Evolutionary conservation across 2,888 invertebrate genomes (phyloP).

Genomic region (Steinernema scapterisci): DNA sequence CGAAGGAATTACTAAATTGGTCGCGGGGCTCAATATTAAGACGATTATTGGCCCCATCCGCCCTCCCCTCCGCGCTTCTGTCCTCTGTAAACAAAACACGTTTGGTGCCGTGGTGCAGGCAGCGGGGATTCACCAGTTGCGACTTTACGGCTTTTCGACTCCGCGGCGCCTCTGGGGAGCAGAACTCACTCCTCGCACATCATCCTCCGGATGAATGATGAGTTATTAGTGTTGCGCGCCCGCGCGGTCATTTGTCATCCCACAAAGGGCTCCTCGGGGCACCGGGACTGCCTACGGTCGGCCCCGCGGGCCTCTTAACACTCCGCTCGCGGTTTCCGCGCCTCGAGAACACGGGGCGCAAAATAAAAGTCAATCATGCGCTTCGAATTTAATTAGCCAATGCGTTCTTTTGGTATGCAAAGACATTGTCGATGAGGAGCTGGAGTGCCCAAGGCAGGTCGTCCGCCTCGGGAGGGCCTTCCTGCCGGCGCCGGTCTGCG

Average conservation of each 20-base stretch:
- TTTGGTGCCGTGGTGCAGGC: no score
- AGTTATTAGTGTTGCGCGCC: constrained; percentile 6
- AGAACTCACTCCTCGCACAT: constrained; percentile 3
- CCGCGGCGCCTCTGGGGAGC: background rate
- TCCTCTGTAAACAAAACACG: constrained; percentile 2
- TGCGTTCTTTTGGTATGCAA: constrained; percentile 26
- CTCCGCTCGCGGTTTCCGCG: background rate
- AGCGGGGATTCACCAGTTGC: constrained; percentile 29
- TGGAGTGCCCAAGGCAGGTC: background rate
- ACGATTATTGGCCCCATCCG: constrained; percentile 24
- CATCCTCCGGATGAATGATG: constrained; percentile 27
- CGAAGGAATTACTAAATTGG: constrained; percentile 26
- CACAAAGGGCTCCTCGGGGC: background rate
- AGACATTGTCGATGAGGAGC: constrained; percentile 22
- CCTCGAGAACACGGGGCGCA: constrained; percentile 7
- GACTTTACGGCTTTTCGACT: background rate
- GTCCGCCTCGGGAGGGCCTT: background rate
- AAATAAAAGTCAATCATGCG: constrained; percentile 30
- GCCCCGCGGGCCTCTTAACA: background rate
- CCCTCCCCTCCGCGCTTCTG: background rate
- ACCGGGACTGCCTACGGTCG: no score
- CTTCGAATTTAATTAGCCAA: constrained; percentile 28
- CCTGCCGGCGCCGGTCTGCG: background rate
- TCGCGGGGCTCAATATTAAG: constrained; percentile 31
- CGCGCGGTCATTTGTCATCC: constrained; percentile 27